Conservation (phyloP, 1,140 invertebrate species). For the Papilio polytes region DNA sequence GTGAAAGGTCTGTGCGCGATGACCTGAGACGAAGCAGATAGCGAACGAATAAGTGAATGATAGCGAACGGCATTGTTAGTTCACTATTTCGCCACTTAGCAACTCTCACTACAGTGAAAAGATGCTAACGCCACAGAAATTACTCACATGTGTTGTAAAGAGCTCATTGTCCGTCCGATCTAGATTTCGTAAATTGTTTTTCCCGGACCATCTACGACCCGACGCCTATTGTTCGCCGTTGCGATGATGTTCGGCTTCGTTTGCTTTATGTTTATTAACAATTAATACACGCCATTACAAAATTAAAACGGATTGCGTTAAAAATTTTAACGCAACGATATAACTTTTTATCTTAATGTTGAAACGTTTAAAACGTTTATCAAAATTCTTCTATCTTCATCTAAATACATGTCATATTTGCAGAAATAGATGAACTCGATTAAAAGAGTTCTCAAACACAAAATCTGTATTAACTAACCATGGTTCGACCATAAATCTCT, state of each 20-base stretch:
- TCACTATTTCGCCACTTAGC: conserved; percentile 75
- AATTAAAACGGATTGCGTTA: background rate
- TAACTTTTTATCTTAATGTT: background rate
- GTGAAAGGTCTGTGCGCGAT: conserved; percentile 76
- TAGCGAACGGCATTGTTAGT: conserved; percentile 66
- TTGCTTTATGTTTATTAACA: conserved; percentile 30
- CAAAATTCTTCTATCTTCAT: background rate
- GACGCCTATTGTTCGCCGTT: conserved; percentile 56
- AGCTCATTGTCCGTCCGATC: conserved; percentile 76
- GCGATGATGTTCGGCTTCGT: conserved; percentile 45
- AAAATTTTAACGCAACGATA: background rate
- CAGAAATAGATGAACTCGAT: too few species aligned
- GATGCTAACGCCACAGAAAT: conserved; percentile 70
- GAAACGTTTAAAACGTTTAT: background rate
- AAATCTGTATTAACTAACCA: too few species aligned
- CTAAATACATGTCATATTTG: too few species aligned
- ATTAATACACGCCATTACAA: conserved; percentile 21
- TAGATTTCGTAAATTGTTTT: conserved; percentile 68
- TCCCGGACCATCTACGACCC: conserved; percentile 49
- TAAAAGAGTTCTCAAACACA: too few species aligned
- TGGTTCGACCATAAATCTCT: too few species aligned
- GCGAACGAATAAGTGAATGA: conserved; percentile 42
- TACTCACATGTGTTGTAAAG: conserved; percentile 77
- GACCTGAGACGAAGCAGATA: conserved; percentile 56
- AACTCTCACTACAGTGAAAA: conserved; percentile 77